These are phyloP conservation scores for Limnephilus auricula DNA, from an alignment of 2,888 invertebrate genomes.

Conservation along the genomic window DNA sequence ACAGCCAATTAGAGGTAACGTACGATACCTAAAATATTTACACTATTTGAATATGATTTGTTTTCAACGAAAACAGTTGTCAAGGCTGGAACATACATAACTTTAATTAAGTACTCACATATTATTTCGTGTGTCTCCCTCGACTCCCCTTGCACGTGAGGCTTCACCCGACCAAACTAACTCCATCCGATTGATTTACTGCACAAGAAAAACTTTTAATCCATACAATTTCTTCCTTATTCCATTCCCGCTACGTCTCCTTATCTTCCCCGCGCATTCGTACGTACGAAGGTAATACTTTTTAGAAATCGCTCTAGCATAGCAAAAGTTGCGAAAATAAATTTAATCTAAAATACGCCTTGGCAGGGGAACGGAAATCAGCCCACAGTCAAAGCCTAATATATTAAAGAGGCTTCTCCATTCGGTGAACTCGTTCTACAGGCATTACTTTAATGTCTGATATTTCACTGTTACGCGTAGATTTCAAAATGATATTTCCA, in stretches of 20 bases:
- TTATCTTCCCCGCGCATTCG: conserved; percentile 47
- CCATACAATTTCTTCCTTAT: conserved; percentile 42
- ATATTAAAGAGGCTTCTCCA: not conserved
- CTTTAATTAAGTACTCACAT: not conserved
- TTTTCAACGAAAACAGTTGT: not conserved
- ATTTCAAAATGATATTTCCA: conserved; percentile 9
- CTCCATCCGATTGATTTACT: conserved; percentile 24
- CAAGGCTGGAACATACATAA: not conserved
- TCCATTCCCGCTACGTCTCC: conserved; percentile 31
- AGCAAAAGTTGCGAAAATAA: conserved; percentile 54
- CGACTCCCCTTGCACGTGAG: not conserved
- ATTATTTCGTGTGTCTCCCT: not conserved
- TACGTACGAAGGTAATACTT: conserved; percentile 50
- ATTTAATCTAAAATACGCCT: conserved; percentile 54
- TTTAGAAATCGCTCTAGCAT: conserved; percentile 50
- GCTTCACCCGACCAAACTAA: not conserved
- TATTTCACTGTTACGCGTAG: conserved; percentile 5
- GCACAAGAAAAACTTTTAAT: conserved; percentile 45
- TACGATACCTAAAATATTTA: not conserved
- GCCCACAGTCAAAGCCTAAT: conserved; percentile 32
- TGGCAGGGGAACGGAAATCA: conserved; percentile 51
- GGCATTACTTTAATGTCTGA: not conserved
- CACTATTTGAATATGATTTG: not conserved
- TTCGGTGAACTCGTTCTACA: not conserved
- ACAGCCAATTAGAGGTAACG: too few species aligned